Percentiles rank a stretch among this genome's conserved stretches.
These are phyloP conservation scores for Protomyctophum bolini DNA, from an alignment of 2,113 vertebrate species.

Conservation along the genomic window DNA sequence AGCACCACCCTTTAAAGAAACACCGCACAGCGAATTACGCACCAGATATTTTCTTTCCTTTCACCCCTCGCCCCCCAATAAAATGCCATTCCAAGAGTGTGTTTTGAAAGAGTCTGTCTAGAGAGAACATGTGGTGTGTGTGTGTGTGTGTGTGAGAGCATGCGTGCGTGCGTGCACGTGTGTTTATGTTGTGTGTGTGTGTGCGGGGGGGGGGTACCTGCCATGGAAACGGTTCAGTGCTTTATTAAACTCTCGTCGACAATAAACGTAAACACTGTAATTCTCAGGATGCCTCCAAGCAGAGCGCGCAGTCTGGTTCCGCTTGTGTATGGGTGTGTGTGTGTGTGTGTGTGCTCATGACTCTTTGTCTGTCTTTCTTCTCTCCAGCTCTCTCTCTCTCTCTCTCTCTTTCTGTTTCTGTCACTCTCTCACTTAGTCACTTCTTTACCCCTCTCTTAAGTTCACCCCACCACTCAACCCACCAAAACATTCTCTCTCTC, in stretches of 20 bases:
- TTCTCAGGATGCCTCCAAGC: constrained; percentile 2
- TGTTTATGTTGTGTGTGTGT: not conserved
- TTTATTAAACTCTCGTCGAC: constrained; percentile 43
- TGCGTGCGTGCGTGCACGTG: not conserved
- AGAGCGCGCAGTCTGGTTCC: no score
- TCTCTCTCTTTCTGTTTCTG: constrained; percentile 6
- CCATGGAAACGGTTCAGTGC: constrained; percentile 27
- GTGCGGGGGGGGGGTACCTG: constrained; percentile 6
- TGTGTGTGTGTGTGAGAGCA: no score
- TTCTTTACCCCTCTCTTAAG: constrained; percentile 23
- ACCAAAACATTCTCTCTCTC: constrained; percentile 1
- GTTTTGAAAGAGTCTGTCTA: constrained; percentile 35
- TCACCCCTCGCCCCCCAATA: not conserved
- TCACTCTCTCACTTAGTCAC: constrained; percentile 22
- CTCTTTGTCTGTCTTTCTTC: constrained; percentile 30
- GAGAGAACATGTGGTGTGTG: constrained; percentile 3
- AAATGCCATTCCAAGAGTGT: constrained; percentile 20
- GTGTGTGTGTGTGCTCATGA: constrained; percentile 36
- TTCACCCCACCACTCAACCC: no score
- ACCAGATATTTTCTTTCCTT: constrained; percentile 40
- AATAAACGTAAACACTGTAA: constrained; percentile 13
- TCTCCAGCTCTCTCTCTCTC: constrained; percentile 12
- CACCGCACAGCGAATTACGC: constrained; percentile 44
- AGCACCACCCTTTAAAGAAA: constrained; percentile 60
- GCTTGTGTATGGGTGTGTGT: no score